Evolutionary conservation across 1,140 invertebrate genomes (phyloP), one percentile per base, ranked within the genome.

Genomic region (Rhyzopertha dominica): DNA sequence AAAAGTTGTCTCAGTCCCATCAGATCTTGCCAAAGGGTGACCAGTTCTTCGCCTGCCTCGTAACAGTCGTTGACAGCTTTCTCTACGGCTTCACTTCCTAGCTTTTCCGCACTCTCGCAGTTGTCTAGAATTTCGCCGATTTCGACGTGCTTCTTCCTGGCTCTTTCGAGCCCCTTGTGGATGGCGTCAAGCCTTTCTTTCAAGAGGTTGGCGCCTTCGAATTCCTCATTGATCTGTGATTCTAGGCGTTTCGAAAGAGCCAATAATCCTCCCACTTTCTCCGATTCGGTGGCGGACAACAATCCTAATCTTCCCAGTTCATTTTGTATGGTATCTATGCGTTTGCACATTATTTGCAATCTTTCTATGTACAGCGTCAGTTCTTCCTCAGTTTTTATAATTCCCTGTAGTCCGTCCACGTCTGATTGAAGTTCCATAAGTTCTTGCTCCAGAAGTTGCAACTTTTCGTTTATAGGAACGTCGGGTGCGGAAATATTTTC

Each of bases 361-460:
- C 85, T 70, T 63, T 89, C 84, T 14, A 88, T 79, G 54, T 89
- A 90, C 1, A 87, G 65, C 48, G 84, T 80, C 3, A 90, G 68
- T 60, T 90, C 85, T 49, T 89, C 85, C 51, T 87, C 84, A 14
- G 78, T 87, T 56, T 85, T 88, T 10, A 90, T 80, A 0, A 87
- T 78, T 1, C 84, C 83, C 58, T 82, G 80, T 34, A 87, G 76
- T 46, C 75, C 74, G 24, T 84, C 78, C 20, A 89, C 67, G 12
- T 78, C 75, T 4, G 71, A 57, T 40, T 79, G 74, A 3, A 88
- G 65, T 56, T 88, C 84, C 58, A 76, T 71, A 13, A 90, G 53
- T 63, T 89, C 85, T 48, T 78, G 74, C 59, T 87, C 84, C 0
- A 90, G 69, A 13, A 85, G 67, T 20, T 76, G 71, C 0, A 90